Conservation (phyloP, 2,888 invertebrate species). For the Oscheius sp. region DNA sequence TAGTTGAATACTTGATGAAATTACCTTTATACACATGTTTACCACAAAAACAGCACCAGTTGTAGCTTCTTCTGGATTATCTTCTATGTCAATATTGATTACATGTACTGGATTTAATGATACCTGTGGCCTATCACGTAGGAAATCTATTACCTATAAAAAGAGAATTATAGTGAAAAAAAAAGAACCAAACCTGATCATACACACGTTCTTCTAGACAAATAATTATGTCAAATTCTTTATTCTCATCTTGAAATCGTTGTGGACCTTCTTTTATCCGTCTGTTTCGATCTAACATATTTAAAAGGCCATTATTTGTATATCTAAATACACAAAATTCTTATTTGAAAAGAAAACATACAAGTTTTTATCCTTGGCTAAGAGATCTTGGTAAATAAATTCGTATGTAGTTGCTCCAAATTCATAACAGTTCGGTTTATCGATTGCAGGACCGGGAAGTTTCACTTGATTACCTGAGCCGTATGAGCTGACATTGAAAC, state of each 20-base stretch:
- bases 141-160: constrained; percentile 72
- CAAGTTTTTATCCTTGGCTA: constrained; percentile 59
- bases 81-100: constrained; percentile 97
- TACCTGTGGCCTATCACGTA: constrained; percentile 82
- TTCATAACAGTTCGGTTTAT: constrained; percentile 62
- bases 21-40: constrained; percentile 89
- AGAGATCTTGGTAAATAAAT: constrained; percentile 61
- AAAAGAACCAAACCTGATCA: constrained; percentile 86
- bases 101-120: constrained; percentile 90
- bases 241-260: constrained; percentile 88
- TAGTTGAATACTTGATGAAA: background rate
- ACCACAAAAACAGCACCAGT: constrained; percentile 97
- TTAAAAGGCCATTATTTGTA: constrained; percentile 95
- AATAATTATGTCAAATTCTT: constrained; percentile 93
- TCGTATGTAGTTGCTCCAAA: constrained; percentile 63
- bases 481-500: constrained; percentile 83
- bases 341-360: constrained; percentile 41
- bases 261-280: constrained; percentile 94
- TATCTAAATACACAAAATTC: constrained; percentile 78
- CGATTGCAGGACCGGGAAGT: constrained; percentile 89
- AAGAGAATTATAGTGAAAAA: background rate
- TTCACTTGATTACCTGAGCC: constrained; percentile 83
- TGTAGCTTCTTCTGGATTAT: constrained; percentile 99
- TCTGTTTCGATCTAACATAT: constrained; percentile 96
- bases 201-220: constrained; percentile 98